Base-by-base conservation (phyloP, 2,113 vertebrate species). In the Spermophilus dauricus region DNA sequence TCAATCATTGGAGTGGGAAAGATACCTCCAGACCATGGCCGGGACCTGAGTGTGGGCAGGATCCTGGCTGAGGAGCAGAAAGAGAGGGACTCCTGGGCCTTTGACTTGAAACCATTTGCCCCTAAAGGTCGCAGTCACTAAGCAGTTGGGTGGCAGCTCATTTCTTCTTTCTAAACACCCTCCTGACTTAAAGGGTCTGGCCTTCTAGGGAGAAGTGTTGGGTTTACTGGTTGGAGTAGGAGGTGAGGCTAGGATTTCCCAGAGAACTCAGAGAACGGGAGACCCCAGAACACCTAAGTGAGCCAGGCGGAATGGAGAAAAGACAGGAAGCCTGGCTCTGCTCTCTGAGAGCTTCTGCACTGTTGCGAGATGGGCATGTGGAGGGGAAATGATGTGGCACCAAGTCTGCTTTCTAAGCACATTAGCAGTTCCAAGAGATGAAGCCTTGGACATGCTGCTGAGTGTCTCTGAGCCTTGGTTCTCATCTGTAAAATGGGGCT, bases 401-500 rank as follows among this genome's bases (percentile, higher is more conserved):
- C 0, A 16, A 7, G 6, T 14, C 20, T 5, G 39, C 24, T 11
- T 39, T n/a, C 28, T 11, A n/a, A 11, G 70, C 61, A 80, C 48
- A 12, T 16, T 48, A 61, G 53, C 56, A 39, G 16, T 45, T 76
- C 56, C 0, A 20, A 56, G 82, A 86, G 48, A 76, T 4, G 37
- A 78, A 92, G 89, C 51, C 51, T 37, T 13, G 16, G 20, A 28
- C 34, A 30, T 30, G 37, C 30, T 12, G 18, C 22, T 18, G 72
- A 30, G 10, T 56, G 53, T 65, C 88, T 75, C 90, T 95, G 72
- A 65, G 28, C 30, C 81, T 94, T 42, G 32, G 89, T 83, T 48
- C 39, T 73, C 42, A 32, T 56, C 69, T 83, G 72, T 90, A 76
- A 88, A 85, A 90, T 82, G 85, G 84, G 22, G 32, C 81, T 75